Conservation (phyloP, 2,888 invertebrate genomes). For the Neoitamus cyanurus region DNA sequence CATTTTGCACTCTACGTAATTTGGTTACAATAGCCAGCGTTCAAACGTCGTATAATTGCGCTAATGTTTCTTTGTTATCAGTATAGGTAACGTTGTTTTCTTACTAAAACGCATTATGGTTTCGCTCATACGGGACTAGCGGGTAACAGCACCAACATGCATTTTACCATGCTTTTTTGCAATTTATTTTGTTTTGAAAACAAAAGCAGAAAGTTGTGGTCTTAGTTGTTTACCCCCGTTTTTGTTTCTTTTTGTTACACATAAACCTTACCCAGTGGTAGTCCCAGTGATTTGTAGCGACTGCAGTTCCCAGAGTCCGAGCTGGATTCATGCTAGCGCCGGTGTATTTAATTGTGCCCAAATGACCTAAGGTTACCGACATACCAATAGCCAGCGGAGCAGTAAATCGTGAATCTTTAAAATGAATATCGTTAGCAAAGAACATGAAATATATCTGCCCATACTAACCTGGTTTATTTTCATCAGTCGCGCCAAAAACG, state of each 20-base stretch:
- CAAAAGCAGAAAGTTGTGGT: too few species aligned
- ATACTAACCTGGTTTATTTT: slow-evolving; percentile 61
- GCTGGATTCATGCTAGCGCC: slow-evolving; percentile 95
- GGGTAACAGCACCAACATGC: too few species aligned
- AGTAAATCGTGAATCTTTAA: slow-evolving; percentile 78
- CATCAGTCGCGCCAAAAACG: slow-evolving; percentile 81
- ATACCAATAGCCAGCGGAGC: slow-evolving; percentile 90
- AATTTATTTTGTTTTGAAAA: too few species aligned
- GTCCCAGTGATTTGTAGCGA: slow-evolving; percentile 78
- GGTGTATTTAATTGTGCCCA: slow-evolving; percentile 85
- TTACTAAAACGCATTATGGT: too few species aligned
- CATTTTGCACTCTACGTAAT: too few species aligned
- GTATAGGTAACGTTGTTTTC: too few species aligned
- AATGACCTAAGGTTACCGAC: slow-evolving; percentile 85
- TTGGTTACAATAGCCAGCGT: too few species aligned
- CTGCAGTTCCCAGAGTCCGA: slow-evolving; percentile 86
- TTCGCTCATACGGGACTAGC: too few species aligned
- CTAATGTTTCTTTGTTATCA: too few species aligned
- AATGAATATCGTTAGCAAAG: background rate
- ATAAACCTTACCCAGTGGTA: slow-evolving; percentile 82
- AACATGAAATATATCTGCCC: background rate
- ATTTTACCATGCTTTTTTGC: too few species aligned
- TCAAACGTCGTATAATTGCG: too few species aligned
- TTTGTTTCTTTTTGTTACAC: background rate
- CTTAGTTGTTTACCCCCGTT: background rate